Percentiles rank a stretch among this genome's conserved stretches.
Conservation (phyloP, 1,140 invertebrate species). For the Drosophila sechellia region DNA sequence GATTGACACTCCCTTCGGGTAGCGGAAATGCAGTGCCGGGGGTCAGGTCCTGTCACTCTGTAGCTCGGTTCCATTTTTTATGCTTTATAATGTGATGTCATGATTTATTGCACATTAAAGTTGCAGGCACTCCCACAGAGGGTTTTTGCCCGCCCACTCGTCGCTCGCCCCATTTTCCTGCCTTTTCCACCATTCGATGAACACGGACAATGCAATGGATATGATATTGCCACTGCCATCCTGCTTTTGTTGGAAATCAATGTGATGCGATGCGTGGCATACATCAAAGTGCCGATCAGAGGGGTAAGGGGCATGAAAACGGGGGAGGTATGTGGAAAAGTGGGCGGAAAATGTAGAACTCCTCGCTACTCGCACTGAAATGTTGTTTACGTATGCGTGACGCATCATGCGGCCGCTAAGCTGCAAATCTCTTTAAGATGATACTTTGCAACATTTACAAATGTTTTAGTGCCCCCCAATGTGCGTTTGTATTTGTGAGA, state of each 20-base stretch:
- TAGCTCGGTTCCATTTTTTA: conserved; percentile 21
- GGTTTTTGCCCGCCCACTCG: conserved; percentile 5
- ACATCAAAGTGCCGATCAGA: conserved; percentile 47
- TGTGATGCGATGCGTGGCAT: conserved; percentile 55
- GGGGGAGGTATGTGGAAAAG: neutral
- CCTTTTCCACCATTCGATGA: conserved; percentile 11
- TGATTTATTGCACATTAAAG: conserved; percentile 65
- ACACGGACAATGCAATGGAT: conserved; percentile 47
- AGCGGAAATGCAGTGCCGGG: conserved; percentile 17
- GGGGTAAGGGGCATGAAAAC: neutral
- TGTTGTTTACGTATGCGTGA: conserved; percentile 79
- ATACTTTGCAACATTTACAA: conserved; percentile 83
- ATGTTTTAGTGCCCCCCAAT: conserved; percentile 70
- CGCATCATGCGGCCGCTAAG: conserved; percentile 78
- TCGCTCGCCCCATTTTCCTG: neutral
- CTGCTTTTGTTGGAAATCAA: conserved; percentile 56
- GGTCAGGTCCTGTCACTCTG: conserved; percentile 23
- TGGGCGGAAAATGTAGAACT: conserved; percentile 16
- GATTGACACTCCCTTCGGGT: conserved; percentile 12
- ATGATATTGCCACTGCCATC: conserved; percentile 42
- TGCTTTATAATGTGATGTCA: conserved; percentile 46
- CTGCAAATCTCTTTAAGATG: conserved; percentile 83
- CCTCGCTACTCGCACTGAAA: conserved; percentile 21
- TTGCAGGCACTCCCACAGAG: conserved; percentile 22
- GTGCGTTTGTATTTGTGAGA: conserved; percentile 25